Conservation (phyloP, 2,797 vertebrate genomes). For the Apogon talboti region DNA sequence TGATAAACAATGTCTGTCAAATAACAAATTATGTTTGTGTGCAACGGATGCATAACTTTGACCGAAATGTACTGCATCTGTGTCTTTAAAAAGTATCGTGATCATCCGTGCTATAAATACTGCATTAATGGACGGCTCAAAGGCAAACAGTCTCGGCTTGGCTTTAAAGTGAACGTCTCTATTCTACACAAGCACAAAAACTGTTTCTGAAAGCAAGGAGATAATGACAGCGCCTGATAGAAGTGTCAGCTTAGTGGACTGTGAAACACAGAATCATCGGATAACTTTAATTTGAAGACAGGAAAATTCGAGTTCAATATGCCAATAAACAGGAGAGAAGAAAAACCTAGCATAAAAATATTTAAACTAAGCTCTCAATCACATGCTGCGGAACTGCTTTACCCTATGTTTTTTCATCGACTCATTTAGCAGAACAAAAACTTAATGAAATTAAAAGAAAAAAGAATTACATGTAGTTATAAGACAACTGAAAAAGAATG, state of each 20-base stretch:
- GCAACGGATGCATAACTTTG: slow-evolving; percentile 32
- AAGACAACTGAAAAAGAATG: slow-evolving; percentile 55
- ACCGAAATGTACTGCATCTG: slow-evolving; percentile 35
- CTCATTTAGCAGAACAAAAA: slow-evolving; percentile 33
- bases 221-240: slow-evolving; percentile 51
- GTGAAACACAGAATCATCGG: slow-evolving; percentile 56
- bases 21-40: slow-evolving; percentile 27
- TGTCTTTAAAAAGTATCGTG: slow-evolving; percentile 41
- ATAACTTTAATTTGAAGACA: slow-evolving; percentile 54
- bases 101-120: slow-evolving; percentile 60
- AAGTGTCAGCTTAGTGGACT: slow-evolving; percentile 59
- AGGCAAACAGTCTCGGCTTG: slow-evolving; percentile 37
- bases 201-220: slow-evolving; percentile 48
- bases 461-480: slow-evolving; percentile 48
- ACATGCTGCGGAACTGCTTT: slow-evolving; percentile 37
- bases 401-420: slow-evolving; percentile 14
- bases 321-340: slow-evolving; percentile 40
- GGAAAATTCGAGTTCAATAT: slow-evolving; percentile 43
- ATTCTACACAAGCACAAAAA: slow-evolving; percentile 34
- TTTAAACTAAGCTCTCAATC: slow-evolving; percentile 28
- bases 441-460: slow-evolving; percentile 51
- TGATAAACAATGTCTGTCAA: slow-evolving; percentile 38
- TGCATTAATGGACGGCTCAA: slow-evolving; percentile 53
- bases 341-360: slow-evolving; percentile 34
- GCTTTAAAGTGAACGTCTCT: slow-evolving; percentile 54